Evolutionary conservation across 2,797 vertebrate genomes (phyloP).

Genomic region (Siniperca scherzeri): DNA sequence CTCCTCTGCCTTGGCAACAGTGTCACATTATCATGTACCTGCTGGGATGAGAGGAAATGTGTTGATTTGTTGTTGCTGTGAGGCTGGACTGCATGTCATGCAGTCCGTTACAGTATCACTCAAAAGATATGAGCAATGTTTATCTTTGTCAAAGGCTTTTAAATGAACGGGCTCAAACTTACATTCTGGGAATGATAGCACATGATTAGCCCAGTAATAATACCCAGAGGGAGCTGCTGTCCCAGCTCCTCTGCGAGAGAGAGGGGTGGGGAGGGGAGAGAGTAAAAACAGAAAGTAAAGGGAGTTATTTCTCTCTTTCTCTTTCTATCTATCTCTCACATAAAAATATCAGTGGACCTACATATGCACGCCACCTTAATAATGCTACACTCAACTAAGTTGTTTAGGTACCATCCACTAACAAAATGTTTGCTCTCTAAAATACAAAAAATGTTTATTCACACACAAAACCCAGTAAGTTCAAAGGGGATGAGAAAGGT

Average conservation of each 20-base stretch:
- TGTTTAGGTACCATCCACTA: background rate
- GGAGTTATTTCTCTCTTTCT: slow-evolving; percentile 23
- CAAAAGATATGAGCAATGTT: slow-evolving; percentile 41
- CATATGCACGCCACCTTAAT: background rate
- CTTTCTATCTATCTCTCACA: slow-evolving; percentile 4
- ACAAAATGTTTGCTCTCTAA: background rate
- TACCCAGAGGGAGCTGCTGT: slow-evolving; percentile 42
- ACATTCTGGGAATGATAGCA: slow-evolving; percentile 47
- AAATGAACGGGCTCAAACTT: slow-evolving; percentile 53
- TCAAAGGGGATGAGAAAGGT: slow-evolving; percentile 11
- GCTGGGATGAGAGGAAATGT: slow-evolving; percentile 71
- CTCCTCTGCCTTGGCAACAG: slow-evolving; percentile 81
- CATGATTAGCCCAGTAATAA: slow-evolving; percentile 55
- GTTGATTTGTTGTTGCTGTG: slow-evolving; percentile 65
- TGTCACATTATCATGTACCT: slow-evolving; percentile 75
- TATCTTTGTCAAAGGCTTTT: slow-evolving; percentile 44
- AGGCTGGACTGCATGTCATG: slow-evolving; percentile 42
- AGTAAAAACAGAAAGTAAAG: slow-evolving; percentile 45
- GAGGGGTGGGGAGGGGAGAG: slow-evolving; percentile 3
- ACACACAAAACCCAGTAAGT: slow-evolving; percentile 2
- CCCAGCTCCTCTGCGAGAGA: slow-evolving; percentile 35
- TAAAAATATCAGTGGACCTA: slow-evolving; percentile 1
- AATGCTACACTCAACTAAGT: slow-evolving; percentile 21
- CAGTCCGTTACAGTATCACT: slow-evolving; percentile 17
- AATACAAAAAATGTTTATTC: background rate